A percentile compares a stretch with the other conserved stretches of the same genome.
Conservation (phyloP, 2,888 invertebrate species). For the Drosophila mimica region DNA sequence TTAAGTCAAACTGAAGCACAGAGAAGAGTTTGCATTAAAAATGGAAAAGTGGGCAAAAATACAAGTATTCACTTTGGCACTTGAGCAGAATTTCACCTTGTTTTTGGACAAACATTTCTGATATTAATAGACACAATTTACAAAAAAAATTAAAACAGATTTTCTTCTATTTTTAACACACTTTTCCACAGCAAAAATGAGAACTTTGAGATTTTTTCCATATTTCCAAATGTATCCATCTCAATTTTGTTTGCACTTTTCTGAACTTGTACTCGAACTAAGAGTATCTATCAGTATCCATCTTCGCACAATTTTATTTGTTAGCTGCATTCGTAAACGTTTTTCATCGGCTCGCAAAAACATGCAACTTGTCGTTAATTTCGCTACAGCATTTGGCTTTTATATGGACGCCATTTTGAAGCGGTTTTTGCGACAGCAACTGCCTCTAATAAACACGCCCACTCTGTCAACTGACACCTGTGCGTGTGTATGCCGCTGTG, state of each 20-base stretch:
- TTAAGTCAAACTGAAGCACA: not conserved
- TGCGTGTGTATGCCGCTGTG: constrained; percentile 27
- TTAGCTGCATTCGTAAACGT: constrained; percentile 12
- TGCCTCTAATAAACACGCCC: constrained; percentile 70
- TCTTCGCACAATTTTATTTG: constrained; percentile 3
- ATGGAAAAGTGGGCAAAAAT: too few species aligned
- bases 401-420: constrained; percentile 72
- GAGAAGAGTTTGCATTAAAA: not conserved
- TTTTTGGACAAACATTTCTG: not conserved
- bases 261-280: not conserved
- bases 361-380: constrained; percentile 37
- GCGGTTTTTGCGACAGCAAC: constrained; percentile 55
- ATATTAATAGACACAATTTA: not conserved
- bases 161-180: not conserved
- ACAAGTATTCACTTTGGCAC: not conserved
- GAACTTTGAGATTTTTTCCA: not conserved
- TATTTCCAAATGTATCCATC: not conserved
- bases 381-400: constrained; percentile 28
- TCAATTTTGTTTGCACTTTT: not conserved
- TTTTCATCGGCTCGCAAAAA: constrained; percentile 9
- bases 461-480: constrained; percentile 55
- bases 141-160: not conserved
- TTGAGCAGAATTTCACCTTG: not conserved
- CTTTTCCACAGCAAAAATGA: not conserved
- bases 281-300: not conserved